These are phyloP conservation scores for Mustela nigripes DNA, from an alignment of 2,113 vertebrate species.

Conservation along the genomic window DNA sequence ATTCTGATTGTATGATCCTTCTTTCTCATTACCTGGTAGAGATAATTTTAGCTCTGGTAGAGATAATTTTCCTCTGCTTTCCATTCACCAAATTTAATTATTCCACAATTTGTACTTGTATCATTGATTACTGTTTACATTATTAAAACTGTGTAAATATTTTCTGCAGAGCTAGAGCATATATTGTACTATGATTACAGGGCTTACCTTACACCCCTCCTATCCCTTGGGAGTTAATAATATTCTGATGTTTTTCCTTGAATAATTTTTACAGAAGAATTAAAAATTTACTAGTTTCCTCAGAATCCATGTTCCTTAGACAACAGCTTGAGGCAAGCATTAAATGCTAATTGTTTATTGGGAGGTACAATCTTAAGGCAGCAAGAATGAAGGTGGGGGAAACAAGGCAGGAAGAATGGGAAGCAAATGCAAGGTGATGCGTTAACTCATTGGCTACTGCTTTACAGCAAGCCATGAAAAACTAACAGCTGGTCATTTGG, in stretches of 20 bases:
- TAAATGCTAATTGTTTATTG: not conserved
- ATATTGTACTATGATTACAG: not conserved
- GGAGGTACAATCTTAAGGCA: not conserved
- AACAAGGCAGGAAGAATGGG: not conserved
- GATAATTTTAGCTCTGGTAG: not conserved
- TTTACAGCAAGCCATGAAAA: not conserved
- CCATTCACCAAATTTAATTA: not conserved
- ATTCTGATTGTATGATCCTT: not conserved
- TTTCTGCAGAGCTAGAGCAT: not conserved
- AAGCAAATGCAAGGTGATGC: not conserved
- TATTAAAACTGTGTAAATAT: not conserved
- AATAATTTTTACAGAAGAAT: conserved; percentile 16
- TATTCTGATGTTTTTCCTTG: conserved; percentile 3
- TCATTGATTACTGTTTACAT: not conserved
- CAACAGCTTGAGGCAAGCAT: not conserved
- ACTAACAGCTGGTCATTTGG: not conserved
- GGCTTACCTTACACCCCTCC: not conserved
- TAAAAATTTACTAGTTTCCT: not conserved
- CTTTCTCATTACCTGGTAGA: not conserved
- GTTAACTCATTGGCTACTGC: not conserved
- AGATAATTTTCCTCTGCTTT: not conserved
- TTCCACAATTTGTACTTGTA: not conserved
- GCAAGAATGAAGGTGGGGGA: not conserved
- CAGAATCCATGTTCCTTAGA: not conserved
- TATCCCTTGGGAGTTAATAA: not conserved